Evolutionary conservation across 35 echinoderm and acorn worm species (phyloP).

Genomic region (Ophioderma brevispina): DNA sequence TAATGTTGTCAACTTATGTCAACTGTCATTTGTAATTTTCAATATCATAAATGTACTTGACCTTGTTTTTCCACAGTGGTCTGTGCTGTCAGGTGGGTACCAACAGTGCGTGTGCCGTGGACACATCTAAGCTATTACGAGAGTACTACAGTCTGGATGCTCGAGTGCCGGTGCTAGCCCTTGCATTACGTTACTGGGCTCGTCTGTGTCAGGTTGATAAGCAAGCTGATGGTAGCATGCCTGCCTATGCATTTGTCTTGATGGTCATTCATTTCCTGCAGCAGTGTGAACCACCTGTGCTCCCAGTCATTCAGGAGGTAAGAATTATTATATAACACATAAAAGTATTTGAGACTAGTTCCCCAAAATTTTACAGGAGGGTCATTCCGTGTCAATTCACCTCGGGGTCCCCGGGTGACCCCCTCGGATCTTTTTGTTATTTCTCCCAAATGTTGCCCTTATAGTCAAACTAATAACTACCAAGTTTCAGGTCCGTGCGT

Average conservation of each 20-base stretch:
- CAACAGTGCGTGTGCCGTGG: slow-evolving; percentile 31
- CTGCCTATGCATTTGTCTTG: slow-evolving; percentile 72
- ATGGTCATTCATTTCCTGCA: slow-evolving; percentile 93
- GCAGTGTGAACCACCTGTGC: slow-evolving; percentile 63
- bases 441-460: too few relatives aligned
- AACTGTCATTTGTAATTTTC: too few relatives aligned
- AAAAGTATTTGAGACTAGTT: background rate
- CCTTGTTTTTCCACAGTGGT: slow-evolving; percentile 36
- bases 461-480: too few relatives aligned
- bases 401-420: too few relatives aligned
- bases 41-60: background rate
- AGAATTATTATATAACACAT: background rate
- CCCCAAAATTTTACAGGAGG: too few relatives aligned
- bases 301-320: slow-evolving; percentile 84
- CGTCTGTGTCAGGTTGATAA: slow-evolving; percentile 73
- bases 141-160: slow-evolving; percentile 61
- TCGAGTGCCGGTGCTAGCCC: slow-evolving; percentile 54
- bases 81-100: slow-evolving; percentile 69
- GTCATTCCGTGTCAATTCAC: too few relatives aligned
- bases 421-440: too few relatives aligned
- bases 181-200: slow-evolving; percentile 81
- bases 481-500: too few relatives aligned
- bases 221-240: slow-evolving; percentile 85
- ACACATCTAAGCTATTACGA: slow-evolving; percentile 57
- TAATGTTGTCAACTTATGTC: too few relatives aligned